Evolutionary conservation across 2,113 vertebrate species (phyloP).

Genomic region (Tachysurus vachellii): DNA sequence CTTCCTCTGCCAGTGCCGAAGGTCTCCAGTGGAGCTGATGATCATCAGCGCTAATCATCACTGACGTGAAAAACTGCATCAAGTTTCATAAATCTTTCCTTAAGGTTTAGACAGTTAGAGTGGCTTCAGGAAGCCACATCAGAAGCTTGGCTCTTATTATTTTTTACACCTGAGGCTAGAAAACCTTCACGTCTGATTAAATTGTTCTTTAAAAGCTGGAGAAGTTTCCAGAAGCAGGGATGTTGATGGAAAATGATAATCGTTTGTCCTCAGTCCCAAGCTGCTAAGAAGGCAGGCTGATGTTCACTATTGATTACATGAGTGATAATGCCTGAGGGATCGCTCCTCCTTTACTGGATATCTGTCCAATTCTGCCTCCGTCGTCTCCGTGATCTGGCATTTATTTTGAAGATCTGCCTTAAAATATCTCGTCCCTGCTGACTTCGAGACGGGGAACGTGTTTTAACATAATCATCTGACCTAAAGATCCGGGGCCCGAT

Average conservation of each 20-base stretch:
- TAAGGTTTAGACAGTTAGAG: not conserved
- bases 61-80: accelerated
- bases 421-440: not conserved
- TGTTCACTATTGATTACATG: constrained; percentile 1
- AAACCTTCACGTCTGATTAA: not conserved
- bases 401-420: constrained; percentile 4
- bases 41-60: not conserved
- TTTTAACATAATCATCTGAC: not conserved
- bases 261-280: not conserved
- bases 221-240: not conserved
- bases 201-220: not conserved
- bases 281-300: not conserved
- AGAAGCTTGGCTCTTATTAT: not conserved
- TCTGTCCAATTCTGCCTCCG: not conserved
- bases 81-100: not conserved
- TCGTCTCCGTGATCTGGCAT: constrained; percentile 13
- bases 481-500: not conserved
- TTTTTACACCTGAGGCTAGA: not conserved
- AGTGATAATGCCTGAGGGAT: constrained; percentile 1
- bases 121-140: not conserved
- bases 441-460: not conserved
- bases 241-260: not conserved
- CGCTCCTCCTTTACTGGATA: not conserved
- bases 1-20: not conserved
- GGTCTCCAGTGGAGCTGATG: not conserved